Evolutionary conservation across 2,888 invertebrate genomes (phyloP).

Genomic region (Cinara cedri): DNA sequence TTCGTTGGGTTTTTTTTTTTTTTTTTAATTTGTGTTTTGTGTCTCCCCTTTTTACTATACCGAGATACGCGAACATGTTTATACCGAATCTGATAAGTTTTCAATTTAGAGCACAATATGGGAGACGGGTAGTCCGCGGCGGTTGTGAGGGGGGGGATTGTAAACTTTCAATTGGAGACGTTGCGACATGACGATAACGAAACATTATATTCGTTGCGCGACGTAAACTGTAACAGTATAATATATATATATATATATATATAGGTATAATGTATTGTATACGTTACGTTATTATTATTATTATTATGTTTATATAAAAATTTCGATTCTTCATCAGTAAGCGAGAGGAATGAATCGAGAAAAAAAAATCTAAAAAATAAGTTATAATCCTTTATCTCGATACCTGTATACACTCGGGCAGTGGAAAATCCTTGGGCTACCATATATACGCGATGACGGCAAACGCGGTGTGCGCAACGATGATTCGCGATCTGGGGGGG

Average conservation of each 20-base stretch:
- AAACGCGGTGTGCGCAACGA: background rate
- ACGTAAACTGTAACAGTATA: too few species aligned
- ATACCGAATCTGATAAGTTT: constrained; percentile 53
- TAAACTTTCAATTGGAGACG: constrained; percentile 26
- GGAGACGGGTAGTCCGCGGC: background rate
- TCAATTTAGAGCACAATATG: constrained; percentile 52
- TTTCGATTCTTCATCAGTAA: constrained; percentile 32
- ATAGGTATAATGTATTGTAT: background rate
- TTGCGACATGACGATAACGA: constrained; percentile 35
- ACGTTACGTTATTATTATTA: too few species aligned
- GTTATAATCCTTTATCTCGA: background rate
- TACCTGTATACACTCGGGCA: background rate
- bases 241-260: too few species aligned
- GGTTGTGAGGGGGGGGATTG: background rate
- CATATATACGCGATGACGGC: background rate
- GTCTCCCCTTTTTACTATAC: background rate
- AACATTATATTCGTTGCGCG: constrained; percentile 22
- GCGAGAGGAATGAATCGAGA: too few species aligned
- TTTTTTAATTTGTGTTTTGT: constrained; percentile 22
- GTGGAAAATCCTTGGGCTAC: constrained; percentile 3
- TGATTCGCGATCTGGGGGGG: background rate
- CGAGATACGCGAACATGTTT: constrained; percentile 6
- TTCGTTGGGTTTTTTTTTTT: constrained; percentile 20
- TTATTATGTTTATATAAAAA: background rate
- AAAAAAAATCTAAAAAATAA: constrained; percentile 2